These are phyloP conservation scores for Bubo blakistoni DNA, from an alignment of 2,113 vertebrate species.

Conservation along the genomic window DNA sequence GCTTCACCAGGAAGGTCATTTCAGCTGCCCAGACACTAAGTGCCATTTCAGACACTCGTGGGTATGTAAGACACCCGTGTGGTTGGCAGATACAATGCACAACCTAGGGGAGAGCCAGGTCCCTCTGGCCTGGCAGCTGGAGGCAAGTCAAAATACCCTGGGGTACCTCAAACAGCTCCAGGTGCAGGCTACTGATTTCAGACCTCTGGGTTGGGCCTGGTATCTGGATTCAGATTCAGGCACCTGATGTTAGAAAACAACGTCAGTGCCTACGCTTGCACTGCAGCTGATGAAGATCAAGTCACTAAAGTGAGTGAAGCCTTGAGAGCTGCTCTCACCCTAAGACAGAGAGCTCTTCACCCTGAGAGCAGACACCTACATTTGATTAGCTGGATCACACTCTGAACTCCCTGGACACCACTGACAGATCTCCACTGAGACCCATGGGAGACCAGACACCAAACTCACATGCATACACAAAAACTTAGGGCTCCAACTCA, in stretches of 20 bases:
- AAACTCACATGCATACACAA: neutral
- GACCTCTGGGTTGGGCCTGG: neutral
- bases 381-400: neutral
- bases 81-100: neutral
- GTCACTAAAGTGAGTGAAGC: rapidly evolving
- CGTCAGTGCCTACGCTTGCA: neutral
- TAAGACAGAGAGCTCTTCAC: neutral
- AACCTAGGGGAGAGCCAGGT: neutral
- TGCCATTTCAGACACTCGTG: neutral
- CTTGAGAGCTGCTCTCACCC: neutral
- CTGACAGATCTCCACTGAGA: neutral
- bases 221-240: neutral
- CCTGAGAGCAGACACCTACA: neutral
- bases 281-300: neutral
- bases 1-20: neutral
- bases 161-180: neutral
- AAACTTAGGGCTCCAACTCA: neutral
- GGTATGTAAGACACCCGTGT: neutral
- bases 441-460: neutral
- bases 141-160: neutral
- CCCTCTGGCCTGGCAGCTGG: neutral
- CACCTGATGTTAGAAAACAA: neutral
- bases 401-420: neutral
- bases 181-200: neutral
- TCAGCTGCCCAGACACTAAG: neutral